Evolutionary conservation across 2,888 invertebrate genomes (phyloP), one percentile per base, ranked within the genome.

Genomic region (Sympetrum striolatum): DNA sequence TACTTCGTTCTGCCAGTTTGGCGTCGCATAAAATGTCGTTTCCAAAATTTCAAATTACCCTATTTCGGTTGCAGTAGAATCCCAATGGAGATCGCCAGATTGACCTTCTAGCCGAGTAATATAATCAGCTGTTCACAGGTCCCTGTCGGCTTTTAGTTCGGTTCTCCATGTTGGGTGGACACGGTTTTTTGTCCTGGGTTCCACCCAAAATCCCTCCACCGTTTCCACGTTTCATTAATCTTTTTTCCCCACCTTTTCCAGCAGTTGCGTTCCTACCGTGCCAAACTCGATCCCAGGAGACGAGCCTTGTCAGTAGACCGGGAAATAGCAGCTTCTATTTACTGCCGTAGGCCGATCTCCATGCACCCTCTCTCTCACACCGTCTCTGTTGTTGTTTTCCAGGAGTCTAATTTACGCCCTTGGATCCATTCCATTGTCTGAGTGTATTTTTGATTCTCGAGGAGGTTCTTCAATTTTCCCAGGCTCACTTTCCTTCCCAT

Each of bases 361-460:
- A 12, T 31, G 25, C 73, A 31, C 73, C 31, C 1, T 73, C 73
- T 73, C 73, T 4, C 31, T 35, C 31, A 1, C 44, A 3, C 35
- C 31, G 5, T 53, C 22, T 44, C 22, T 53, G 25, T 35, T 81
- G 44, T 22, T 82, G 14, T 82, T 58, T 58, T 60, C 86, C 35
- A 86, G 60, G 5, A n/a, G 60, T 86, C 37, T 86, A 86, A 86
- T 86, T 86, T 82, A 58, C 86, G 58, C 86, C 86, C n/a, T 86
- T 86, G 86, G 86, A 86, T 86, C 86, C 86, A 14, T 86, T 86
- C 86, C 86, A 86, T 86, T 86, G 86, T 86, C 86, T 86, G 86
- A 35, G 86, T 86, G 37, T 86, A 86, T 86, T 86, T 86, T 86
- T 58, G 86, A 86, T 86, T 86, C 37, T 86, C 60, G 53, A 64